These are phyloP conservation scores for Brachirus orientalis DNA, from an alignment of 2,113 vertebrate genomes.

Conservation along the genomic window DNA sequence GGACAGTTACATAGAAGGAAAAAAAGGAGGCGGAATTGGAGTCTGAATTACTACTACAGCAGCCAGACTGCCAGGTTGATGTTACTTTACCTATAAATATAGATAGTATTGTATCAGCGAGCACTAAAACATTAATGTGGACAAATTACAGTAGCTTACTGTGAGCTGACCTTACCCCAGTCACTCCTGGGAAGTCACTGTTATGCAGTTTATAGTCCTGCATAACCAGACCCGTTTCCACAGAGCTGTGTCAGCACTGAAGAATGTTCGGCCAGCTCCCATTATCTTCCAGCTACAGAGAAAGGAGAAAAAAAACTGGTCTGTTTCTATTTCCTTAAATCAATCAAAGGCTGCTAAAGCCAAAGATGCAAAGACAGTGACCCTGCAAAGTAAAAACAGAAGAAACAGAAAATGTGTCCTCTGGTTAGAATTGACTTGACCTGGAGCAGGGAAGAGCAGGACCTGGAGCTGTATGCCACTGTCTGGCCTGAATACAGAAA, in stretches of 20 bases:
- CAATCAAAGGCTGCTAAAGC: not conserved
- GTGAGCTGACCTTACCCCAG: not conserved
- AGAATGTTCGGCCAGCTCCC: not conserved
- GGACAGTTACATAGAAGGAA: too few species aligned
- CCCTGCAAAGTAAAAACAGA: not conserved
- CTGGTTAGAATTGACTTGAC: constrained; percentile 6
- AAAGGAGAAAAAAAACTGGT: not conserved
- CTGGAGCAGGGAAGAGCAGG: not conserved
- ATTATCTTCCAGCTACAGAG: not conserved
- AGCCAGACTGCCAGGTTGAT: not conserved
- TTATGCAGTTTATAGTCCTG: not conserved
- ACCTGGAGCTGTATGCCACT: not conserved
- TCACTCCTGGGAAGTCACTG: not conserved
- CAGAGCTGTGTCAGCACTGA: not conserved
- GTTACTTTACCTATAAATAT: not conserved
- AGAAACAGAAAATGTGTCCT: not conserved
- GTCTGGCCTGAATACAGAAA: not conserved
- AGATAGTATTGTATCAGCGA: not conserved
- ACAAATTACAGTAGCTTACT: not conserved
- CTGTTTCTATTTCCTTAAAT: not conserved
- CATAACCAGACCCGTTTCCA: not conserved
- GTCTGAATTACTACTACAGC: not conserved
- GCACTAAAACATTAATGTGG: not conserved
- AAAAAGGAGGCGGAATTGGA: too few species aligned
- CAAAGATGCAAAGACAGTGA: not conserved